Conservation (phyloP, 2,113 vertebrate genomes). For the Blennius ocellaris region DNA sequence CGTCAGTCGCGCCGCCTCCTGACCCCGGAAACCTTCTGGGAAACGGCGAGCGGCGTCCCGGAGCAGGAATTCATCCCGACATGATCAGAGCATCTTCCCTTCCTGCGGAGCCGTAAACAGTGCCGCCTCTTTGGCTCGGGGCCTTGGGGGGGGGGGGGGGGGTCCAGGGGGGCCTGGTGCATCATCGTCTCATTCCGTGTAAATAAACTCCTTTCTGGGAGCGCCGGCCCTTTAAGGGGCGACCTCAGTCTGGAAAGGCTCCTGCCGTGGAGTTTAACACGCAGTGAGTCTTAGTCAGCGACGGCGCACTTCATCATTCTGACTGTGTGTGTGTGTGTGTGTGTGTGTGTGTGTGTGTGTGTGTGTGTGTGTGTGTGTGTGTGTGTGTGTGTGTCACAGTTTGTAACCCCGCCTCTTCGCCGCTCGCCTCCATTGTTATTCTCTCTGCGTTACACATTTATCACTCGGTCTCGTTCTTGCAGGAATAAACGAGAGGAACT, state of each 20-base stretch:
- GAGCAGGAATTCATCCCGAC: constrained; percentile 13
- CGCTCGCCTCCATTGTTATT: constrained; percentile 56
- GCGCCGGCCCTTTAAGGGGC: constrained; percentile 45
- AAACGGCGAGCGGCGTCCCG: background rate
- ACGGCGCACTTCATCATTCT: constrained; percentile 40
- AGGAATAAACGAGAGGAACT: background rate
- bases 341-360: constrained; percentile 1
- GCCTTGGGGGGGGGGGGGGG: too few species aligned
- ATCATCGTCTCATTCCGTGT: constrained; percentile 48
- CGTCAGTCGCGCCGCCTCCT: background rate
- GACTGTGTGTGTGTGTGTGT: constrained; percentile 13
- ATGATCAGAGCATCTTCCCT: constrained; percentile 6
- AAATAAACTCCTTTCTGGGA: constrained; percentile 57
- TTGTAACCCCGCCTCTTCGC: background rate
- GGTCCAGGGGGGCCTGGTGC: too few species aligned
- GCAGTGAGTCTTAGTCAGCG: constrained; percentile 32
- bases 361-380: constrained; percentile 15
- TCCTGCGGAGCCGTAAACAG: constrained; percentile 27
- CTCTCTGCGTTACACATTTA: constrained; percentile 46
- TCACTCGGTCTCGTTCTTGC: constrained; percentile 49
- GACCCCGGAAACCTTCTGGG: background rate
- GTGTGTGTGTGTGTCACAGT: constrained; percentile 19
- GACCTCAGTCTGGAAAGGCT: constrained; percentile 30
- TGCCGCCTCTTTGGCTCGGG: constrained; percentile 17
- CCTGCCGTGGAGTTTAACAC: constrained; percentile 39